A percentile compares a stretch with the other conserved stretches of the same genome.
phyloP scores from a whole-genome alignment of 1,140 invertebrate species.

The Maconellicoccus hirsutus region DNA sequence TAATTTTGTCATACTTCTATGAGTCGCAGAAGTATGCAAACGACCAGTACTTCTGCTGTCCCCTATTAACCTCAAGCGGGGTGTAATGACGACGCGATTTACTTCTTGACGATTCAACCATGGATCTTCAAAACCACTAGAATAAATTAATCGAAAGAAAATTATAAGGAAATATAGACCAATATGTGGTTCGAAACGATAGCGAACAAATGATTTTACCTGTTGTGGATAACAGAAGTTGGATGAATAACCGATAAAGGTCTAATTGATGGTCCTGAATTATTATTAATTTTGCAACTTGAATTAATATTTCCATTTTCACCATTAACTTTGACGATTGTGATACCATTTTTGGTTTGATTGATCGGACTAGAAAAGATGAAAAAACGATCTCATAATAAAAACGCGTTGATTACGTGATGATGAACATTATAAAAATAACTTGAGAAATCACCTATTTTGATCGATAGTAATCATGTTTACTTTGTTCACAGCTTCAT shows the following conservation, averaged over 20 bases:
- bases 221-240: not conserved
- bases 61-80: constrained; percentile 34
- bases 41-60: constrained; percentile 56
- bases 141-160: not conserved
- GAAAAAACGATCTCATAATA: not conserved
- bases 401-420: too few relatives aligned
- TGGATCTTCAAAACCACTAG: constrained; percentile 1
- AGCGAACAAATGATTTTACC: not conserved
- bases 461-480: not conserved
- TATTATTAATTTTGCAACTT: not conserved
- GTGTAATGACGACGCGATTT: constrained; percentile 30
- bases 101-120: constrained; percentile 19
- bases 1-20: constrained; percentile 58
- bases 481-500: not conserved
- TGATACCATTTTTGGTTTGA: constrained; percentile 55
- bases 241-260: not conserved
- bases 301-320: constrained; percentile 23
- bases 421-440: not conserved
- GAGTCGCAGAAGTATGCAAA: constrained; percentile 50
- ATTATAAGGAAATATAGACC: not conserved
- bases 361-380: constrained; percentile 41
- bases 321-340: constrained; percentile 60
- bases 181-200: not conserved
- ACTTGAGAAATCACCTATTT: not conserved
- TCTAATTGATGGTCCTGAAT: not conserved